These are phyloP conservation scores for Mactra quadrangularis DNA, from an alignment of 1,140 invertebrate species.

Conservation along the genomic window DNA sequence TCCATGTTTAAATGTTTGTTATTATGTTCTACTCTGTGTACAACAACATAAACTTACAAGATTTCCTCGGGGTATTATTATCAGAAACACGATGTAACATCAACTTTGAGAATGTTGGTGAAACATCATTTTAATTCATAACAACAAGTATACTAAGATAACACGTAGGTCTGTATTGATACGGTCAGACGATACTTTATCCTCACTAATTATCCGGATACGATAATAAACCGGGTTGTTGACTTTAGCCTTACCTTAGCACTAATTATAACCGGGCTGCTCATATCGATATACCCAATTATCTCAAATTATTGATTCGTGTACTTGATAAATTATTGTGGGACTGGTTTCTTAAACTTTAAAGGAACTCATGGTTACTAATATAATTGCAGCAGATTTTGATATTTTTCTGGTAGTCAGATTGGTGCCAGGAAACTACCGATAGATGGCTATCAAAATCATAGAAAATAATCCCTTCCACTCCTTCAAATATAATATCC, in stretches of 20 bases:
- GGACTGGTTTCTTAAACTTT: too few species aligned
- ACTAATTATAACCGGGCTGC: slow-evolving; percentile 45
- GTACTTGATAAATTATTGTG: slow-evolving; percentile 24
- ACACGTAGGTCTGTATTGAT: neutral
- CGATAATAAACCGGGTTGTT: slow-evolving; percentile 25
- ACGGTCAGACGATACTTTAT: slow-evolving; percentile 36
- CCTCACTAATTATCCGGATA: slow-evolving; percentile 14
- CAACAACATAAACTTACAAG: slow-evolving; percentile 16
- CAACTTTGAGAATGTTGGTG: too few species aligned
- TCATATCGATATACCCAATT: slow-evolving; percentile 36
- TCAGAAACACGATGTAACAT: neutral
- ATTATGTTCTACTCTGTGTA: slow-evolving; percentile 33
- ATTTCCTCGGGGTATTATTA: slow-evolving; percentile 3
- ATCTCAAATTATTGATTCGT: slow-evolving; percentile 45
- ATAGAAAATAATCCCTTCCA: too few species aligned
- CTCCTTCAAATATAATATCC: too few species aligned
- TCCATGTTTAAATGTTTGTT: slow-evolving; percentile 1
- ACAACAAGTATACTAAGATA: slow-evolving; percentile 38
- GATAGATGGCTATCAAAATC: neutral
- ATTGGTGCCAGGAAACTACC: too few species aligned
- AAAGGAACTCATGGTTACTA: too few species aligned
- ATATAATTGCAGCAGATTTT: too few species aligned
- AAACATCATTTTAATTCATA: slow-evolving; percentile 32
- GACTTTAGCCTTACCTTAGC: slow-evolving; percentile 20
- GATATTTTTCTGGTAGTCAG: too few species aligned